Evolutionary conservation across 2,888 invertebrate genomes (phyloP), one percentile per base, ranked within the genome.

Genomic region (Trichogramma evanescens): DNA sequence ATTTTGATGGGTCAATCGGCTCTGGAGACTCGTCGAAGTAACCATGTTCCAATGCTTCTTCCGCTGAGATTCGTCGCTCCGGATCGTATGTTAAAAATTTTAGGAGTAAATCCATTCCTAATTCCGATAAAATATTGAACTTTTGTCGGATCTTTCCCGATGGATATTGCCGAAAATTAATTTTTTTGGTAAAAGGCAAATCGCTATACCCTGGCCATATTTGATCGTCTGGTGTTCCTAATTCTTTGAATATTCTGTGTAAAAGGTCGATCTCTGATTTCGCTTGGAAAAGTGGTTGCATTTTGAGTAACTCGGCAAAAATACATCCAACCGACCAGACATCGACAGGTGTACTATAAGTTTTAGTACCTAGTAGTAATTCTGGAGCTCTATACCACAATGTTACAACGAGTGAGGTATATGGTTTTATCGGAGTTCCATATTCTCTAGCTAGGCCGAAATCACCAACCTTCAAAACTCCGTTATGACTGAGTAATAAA

Each of bases 341-440:
- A 78, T 99, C 99, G 60, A 99, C 91, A 0, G 94, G 92, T 0
- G 95, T 95, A 0, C 97, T 95, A 79, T 99, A 99, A 78, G 92
- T 89, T 73, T 91, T 93, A 46, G 89, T 85, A 68, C 95, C 93
- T 6, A 99, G 84, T 48, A 99, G 80, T 57, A 99, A 81, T 78
- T 99, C 99, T 0, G 98, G 98, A 1, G 98, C 93, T 57, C 99
- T 85, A 79, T 99, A 99, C 98, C 98, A 99, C 50, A 98, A 81
- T 0, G 99, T 99, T 1, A 99, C 99, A 9, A 99, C 98, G 57
- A 99, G 85, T 0, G 96, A 94, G 0, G 99, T 99, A 79, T 99
- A 99, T 56, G 90, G 88, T 68, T 95, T 94, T 54, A 99, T 81
- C 0, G 99, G 99, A 0, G 96, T 96, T 0, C 98, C 99, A 75